phyloP scores from a whole-genome alignment of 2,888 invertebrate genomes.

The Nymphalis polychloros region DNA sequence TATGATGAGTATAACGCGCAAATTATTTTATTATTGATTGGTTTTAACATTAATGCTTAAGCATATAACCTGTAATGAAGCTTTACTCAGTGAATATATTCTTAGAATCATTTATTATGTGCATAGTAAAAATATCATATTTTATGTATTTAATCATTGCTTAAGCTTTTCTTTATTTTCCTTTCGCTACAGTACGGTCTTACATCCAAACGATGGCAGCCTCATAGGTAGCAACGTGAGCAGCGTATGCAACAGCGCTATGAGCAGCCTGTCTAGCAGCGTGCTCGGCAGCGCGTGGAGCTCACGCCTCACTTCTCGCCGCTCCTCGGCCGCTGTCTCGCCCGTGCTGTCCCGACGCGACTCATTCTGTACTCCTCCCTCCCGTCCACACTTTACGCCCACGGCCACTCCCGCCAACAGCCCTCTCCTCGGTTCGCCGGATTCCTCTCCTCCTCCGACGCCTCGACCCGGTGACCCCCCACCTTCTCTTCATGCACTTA shows the following conservation, averaged over 20 bases:
- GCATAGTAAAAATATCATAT: conserved; percentile 25
- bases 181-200: conserved; percentile 84
- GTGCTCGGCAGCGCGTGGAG: conserved; percentile 83
- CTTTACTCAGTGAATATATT: too few species aligned
- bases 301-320: conserved; percentile 83
- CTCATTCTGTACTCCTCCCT: conserved; percentile 87
- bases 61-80: conserved; percentile 16
- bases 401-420: conserved; percentile 95
- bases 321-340: conserved; percentile 76
- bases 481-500: conserved; percentile 77
- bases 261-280: conserved; percentile 77
- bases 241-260: conserved; percentile 82
- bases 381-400: conserved; percentile 86
- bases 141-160: conserved; percentile 24
- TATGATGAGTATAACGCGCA: not conserved
- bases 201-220: conserved; percentile 94
- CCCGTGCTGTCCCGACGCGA: conserved; percentile 87
- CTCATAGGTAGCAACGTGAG: conserved; percentile 85
- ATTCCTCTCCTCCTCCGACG: conserved; percentile 75
- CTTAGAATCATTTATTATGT: conserved; percentile 9
- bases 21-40: conserved; percentile 12
- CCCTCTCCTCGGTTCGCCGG: conserved; percentile 85
- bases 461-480: conserved; percentile 85
- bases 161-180: conserved; percentile 36
- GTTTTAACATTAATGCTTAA: conserved; percentile 23